These are phyloP conservation scores for Euspilapteryx auroguttella DNA, from an alignment of 2,888 invertebrate genomes.

Conservation along the genomic window DNA sequence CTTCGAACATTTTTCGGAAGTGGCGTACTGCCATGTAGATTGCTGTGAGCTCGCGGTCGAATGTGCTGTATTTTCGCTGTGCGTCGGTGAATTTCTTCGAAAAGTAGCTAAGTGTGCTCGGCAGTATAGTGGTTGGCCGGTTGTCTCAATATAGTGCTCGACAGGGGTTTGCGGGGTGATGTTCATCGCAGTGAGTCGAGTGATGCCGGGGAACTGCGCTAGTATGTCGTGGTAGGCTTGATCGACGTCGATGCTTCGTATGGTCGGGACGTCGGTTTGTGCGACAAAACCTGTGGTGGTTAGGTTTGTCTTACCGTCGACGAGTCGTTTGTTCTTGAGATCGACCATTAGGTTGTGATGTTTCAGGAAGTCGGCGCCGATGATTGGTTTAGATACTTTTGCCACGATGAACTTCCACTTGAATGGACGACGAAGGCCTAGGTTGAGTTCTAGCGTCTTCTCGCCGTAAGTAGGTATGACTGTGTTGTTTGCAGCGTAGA, in stretches of 20 bases:
- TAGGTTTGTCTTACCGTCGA: slow-evolving; percentile 8
- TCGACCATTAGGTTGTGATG: slow-evolving; percentile 6
- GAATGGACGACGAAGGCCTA: slow-evolving; percentile 7
- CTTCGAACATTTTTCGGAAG: slow-evolving; percentile 10
- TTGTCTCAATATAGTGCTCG: slow-evolving; percentile 16
- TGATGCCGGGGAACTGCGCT: slow-evolving; percentile 4
- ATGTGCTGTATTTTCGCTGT: slow-evolving; percentile 15
- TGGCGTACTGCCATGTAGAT: slow-evolving; percentile 10
- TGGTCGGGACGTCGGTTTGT: neutral
- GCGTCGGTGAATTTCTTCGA: slow-evolving; percentile 15
- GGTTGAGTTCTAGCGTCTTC: slow-evolving; percentile 5
- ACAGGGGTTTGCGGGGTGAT: slow-evolving; percentile 4
- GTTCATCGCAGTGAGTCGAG: neutral
- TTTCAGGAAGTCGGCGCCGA: slow-evolving; percentile 8
- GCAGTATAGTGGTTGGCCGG: slow-evolving; percentile 17
- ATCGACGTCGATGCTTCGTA: neutral
- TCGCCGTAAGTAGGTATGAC: slow-evolving; percentile 8
- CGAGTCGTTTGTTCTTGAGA: slow-evolving; percentile 6
- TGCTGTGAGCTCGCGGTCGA: slow-evolving; percentile 10
- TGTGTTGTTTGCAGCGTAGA: slow-evolving; percentile 12
- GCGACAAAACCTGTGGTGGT: slow-evolving; percentile 2
- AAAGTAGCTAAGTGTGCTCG: slow-evolving; percentile 16
- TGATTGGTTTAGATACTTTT: slow-evolving; percentile 7
- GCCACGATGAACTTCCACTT: slow-evolving; percentile 8
- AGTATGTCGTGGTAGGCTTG: slow-evolving; percentile 5